Base-by-base conservation (phyloP, 1,140 invertebrate species). In the Drosophila arizonae region DNA sequence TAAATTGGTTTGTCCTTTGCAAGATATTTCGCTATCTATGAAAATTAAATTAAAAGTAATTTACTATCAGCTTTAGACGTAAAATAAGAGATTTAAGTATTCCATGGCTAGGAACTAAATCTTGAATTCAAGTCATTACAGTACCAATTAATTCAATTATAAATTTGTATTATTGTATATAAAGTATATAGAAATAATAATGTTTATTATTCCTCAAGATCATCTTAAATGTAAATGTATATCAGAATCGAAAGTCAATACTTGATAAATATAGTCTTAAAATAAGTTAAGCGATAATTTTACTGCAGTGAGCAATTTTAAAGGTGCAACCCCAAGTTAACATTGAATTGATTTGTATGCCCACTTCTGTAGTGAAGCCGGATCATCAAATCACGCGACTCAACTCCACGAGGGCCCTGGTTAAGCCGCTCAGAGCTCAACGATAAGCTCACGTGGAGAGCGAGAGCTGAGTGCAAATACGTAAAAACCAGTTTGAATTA, bases 401-500 rank as follows among this genome's bases (percentile, higher is more conserved):
- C 21, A 39, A 66, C 28, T 39, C 41, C 28, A 43, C 13, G 26
- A 33, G 26, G 11, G 57, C 39, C 13, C 33, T 10, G 45, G 36
- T 46, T 51, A 33, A 67, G 17, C n/a, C 10, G 21, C 41, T 6
- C 10, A 46, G 28, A 15, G 51, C 39, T 51, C 45, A 24, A 21
- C 17, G 54, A 17, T 52, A 51, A 57, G 24, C 62, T 72, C 69
- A 72, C 69, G 69, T 72, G 64, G 56, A 67, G 62, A 61, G 46
- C 52, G 26, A 57, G 54, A 72, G 66, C 46, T 46, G 54, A 51
- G 45, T 57, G 50, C 50, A 66, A 50, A 67, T 76, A 75, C 57
- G 66, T 66, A 33, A 80, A 79, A 82, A 82, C 80, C 72, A 64
- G 79, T 81, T 81, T 81, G 63, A 82, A 80, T 69, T 80, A 75